Evolutionary conservation across 2,888 invertebrate species (phyloP).

Genomic region (Carterocephalus palaemon): DNA sequence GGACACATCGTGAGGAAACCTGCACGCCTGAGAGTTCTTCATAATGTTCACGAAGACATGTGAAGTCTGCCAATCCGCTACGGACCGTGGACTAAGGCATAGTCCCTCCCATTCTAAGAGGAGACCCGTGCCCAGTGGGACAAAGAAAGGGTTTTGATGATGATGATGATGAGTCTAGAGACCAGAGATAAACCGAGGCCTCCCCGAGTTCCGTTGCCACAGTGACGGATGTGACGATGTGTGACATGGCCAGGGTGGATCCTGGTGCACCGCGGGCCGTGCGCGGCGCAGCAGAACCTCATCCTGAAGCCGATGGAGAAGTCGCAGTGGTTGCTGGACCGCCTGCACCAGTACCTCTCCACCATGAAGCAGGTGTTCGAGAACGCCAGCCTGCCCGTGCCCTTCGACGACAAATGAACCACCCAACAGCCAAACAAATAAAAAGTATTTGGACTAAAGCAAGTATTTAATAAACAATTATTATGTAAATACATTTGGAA

Average conservation of each 20-base stretch:
- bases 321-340: background rate
- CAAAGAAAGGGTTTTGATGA: background rate
- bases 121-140: no score
- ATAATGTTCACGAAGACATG: no score
- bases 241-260: slow-evolving; percentile 25
- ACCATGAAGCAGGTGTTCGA: background rate
- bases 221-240: background rate
- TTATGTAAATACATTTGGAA: no score
- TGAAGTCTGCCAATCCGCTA: background rate
- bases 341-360: slow-evolving; percentile 17
- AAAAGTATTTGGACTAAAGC: no score
- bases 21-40: no score
- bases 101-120: no score
- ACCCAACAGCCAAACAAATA: no score
- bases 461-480: no score
- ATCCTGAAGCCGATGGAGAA: slow-evolving; percentile 12
- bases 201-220: background rate
- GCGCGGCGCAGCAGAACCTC: slow-evolving; percentile 2
- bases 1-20: no score
- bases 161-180: background rate
- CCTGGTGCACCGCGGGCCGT: slow-evolving; percentile 25
- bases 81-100: no score
- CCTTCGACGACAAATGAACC: no score
- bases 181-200: background rate
- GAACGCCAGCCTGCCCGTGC: no score